Conservation (phyloP, 1,140 invertebrate species). For the Lepidotrigona ventralis region DNA sequence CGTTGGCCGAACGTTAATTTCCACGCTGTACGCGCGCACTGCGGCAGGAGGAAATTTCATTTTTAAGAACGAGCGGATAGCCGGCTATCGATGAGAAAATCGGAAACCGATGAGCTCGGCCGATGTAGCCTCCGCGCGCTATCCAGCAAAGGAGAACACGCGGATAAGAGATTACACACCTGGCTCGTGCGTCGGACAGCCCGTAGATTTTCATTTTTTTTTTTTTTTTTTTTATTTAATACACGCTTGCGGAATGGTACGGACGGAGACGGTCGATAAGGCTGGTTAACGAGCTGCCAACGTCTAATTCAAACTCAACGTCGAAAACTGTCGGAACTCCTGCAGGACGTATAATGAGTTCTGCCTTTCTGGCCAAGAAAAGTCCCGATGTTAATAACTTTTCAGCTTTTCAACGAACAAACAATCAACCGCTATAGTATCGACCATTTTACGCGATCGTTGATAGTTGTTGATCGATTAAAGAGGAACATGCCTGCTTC, state of each 20-base stretch:
- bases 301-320: slow-evolving; percentile 61
- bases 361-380: slow-evolving; percentile 42
- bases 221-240: slow-evolving; percentile 60
- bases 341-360: slow-evolving; percentile 62
- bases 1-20: neutral
- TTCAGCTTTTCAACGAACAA: slow-evolving; percentile 36
- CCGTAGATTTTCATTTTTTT: slow-evolving; percentile 60
- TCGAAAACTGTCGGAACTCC: slow-evolving; percentile 62
- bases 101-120: slow-evolving; percentile 57
- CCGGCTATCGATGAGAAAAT: slow-evolving; percentile 49
- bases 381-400: slow-evolving; percentile 63
- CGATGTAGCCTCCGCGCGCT: neutral
- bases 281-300: slow-evolving; percentile 61
- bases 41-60: neutral
- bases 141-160: slow-evolving; percentile 7
- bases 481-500: too few species aligned
- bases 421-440: neutral
- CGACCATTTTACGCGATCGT: neutral
- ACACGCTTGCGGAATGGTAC: slow-evolving; percentile 42
- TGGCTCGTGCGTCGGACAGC: slow-evolving; percentile 38
- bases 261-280: slow-evolving; percentile 52
- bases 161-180: slow-evolving; percentile 36
- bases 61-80: slow-evolving; percentile 52
- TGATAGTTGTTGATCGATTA: neutral
- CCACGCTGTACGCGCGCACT: too few species aligned